phyloP scores from a whole-genome alignment of 2,888 invertebrate genomes.

The Tricholauxania praeusta region DNA sequence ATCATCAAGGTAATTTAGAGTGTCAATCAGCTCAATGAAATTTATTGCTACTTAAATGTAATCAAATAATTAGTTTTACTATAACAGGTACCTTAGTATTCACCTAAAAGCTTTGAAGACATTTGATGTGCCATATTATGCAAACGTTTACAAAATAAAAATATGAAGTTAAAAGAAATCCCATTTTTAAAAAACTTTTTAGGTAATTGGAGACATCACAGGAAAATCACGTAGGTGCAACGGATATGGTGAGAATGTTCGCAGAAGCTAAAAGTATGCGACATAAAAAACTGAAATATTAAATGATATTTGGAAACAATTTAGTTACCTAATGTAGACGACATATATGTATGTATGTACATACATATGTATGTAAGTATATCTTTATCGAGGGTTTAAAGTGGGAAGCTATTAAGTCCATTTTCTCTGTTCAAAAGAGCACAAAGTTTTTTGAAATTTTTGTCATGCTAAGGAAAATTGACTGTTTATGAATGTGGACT shows the following conservation, averaged over 20 bases:
- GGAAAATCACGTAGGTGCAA: constrained; percentile 25
- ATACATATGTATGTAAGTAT: background rate
- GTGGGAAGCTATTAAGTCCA: no score
- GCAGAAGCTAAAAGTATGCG: constrained; percentile 1
- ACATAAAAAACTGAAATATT: background rate
- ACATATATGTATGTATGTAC: background rate
- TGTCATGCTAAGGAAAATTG: no score
- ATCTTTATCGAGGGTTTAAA: no score
- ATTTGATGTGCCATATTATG: background rate
- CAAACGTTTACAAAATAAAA: constrained; percentile 7
- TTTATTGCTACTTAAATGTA: no score
- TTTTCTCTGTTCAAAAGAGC: no score
- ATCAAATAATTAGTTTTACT: no score
- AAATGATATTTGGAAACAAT: background rate
- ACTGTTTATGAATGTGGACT: no score
- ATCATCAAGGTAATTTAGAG: no score
- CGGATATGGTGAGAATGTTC: constrained; percentile 27
- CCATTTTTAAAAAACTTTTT: background rate
- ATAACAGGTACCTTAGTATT: no score
- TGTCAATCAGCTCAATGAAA: no score
- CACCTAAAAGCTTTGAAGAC: background rate
- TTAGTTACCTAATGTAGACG: background rate
- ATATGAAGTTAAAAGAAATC: constrained; percentile 5
- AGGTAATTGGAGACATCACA: constrained; percentile 16
- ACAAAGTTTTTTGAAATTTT: no score